phyloP scores from a whole-genome alignment of 2,888 invertebrate genomes.

The Chesias legatella region DNA sequence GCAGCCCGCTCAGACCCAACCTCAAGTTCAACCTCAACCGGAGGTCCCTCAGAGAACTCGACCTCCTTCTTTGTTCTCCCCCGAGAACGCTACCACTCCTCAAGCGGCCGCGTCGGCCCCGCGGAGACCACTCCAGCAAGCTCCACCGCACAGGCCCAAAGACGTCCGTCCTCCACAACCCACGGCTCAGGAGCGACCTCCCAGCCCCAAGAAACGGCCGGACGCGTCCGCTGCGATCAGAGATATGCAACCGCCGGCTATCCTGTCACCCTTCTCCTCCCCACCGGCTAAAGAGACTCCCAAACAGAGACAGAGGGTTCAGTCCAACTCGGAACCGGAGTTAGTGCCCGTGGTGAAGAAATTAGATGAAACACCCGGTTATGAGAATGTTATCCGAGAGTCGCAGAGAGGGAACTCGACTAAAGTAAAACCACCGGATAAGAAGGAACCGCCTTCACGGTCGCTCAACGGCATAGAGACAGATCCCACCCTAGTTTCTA shows the following conservation, averaged over 20 bases:
- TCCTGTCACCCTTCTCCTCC: constrained; percentile 75
- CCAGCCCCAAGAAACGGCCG: constrained; percentile 59
- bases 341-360: constrained; percentile 82
- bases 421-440: constrained; percentile 51
- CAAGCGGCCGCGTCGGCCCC: constrained; percentile 58
- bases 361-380: constrained; percentile 82
- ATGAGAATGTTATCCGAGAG: constrained; percentile 80
- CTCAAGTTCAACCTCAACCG: constrained; percentile 27
- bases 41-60: constrained; percentile 57
- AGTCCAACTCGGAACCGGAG: constrained; percentile 81
- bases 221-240: constrained; percentile 57
- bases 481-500: constrained; percentile 86
- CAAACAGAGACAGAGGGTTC: constrained; percentile 52
- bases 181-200: constrained; percentile 37
- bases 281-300: constrained; percentile 52
- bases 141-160: constrained; percentile 40
- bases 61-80: constrained; percentile 83
- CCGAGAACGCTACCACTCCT: constrained; percentile 80
- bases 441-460: constrained; percentile 51
- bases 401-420: constrained; percentile 68
- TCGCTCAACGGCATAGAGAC: constrained; percentile 85
- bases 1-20: background rate
- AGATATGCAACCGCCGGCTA: constrained; percentile 68
- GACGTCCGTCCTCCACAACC: constrained; percentile 40
- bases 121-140: constrained; percentile 38